phyloP scores from a whole-genome alignment of 2,113 vertebrate species.

The Prinia subflava region DNA sequence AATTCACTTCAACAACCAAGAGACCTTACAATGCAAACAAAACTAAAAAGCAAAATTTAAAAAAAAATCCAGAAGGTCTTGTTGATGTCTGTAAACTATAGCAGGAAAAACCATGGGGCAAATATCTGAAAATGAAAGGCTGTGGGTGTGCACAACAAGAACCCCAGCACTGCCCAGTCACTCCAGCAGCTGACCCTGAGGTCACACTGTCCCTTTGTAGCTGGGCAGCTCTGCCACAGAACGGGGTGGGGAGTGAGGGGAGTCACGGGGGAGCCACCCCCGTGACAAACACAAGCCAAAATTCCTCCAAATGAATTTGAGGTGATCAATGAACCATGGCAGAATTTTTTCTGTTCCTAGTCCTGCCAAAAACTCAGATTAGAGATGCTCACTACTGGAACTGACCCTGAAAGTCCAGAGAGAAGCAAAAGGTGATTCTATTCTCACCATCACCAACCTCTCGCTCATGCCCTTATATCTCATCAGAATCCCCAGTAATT shows the following conservation, averaged over 20 bases:
- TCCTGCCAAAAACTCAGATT: slow-evolving; percentile 10
- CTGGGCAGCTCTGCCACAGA: not conserved
- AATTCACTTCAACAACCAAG: not conserved
- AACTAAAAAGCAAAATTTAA: not conserved
- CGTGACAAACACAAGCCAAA: not conserved
- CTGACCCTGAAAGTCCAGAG: not conserved
- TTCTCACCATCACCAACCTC: not conserved
- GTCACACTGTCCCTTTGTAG: not conserved
- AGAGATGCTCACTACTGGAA: not conserved
- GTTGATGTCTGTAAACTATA: not conserved
- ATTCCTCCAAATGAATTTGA: not conserved
- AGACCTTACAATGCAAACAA: not conserved
- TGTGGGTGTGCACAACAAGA: not conserved
- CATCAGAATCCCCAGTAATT: not conserved
- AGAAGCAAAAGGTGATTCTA: not conserved
- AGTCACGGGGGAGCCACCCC: not conserved
- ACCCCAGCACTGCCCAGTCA: not conserved
- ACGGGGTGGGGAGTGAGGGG: not conserved
- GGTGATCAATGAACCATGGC: not conserved
- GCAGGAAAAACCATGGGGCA: not conserved
- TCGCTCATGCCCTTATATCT: accelerated
- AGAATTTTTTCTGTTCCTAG: not conserved
- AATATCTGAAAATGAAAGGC: not conserved
- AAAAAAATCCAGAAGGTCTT: not conserved
- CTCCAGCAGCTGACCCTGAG: not conserved